Base-by-base conservation (phyloP, 2,113 vertebrate genomes). In the Perca flavescens region DNA sequence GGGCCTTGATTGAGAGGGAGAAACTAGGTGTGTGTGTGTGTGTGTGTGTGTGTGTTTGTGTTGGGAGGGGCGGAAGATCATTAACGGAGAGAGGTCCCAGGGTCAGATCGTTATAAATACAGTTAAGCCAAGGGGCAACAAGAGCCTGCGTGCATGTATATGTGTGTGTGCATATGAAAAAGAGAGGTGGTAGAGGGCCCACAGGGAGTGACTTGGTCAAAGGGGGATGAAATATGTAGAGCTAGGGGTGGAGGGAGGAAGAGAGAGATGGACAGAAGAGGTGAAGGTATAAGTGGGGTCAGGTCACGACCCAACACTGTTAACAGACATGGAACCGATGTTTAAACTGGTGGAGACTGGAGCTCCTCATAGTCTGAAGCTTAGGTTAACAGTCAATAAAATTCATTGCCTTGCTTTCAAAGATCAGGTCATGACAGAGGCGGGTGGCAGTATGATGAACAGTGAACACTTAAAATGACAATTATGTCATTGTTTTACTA, bases 51-150 rank as follows among this genome's bases (percentile, higher is more conserved):
- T 81, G 78, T 84, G 71, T 88, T 53, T 86, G 81, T 73, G 80
- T 40, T 53, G 71, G 83, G 88, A 78, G 80, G 81, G 54, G 86
- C 80, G 66, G 56, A 83, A 74, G 90, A 90, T 91, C 91, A 93
- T 94, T 93, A 93, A 88, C 88, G 63, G 43, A 83, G 54, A 83
- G 74, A 89, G 88, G 88, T 89, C 91, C 13, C 62, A 71, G 89
- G 93, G 94, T 94, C 93, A 93, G 85, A 93, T 94, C 90, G 64
- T 92, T 94, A 91, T 86, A 94, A 94, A 94, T 86, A 65, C 86
- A 5, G 85, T 94, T 94, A 91, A 91, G 89, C 71, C 6, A n/a
- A 89, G 88, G 83, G 78, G 74, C 83, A 82, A 58, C 63, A 85
- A 75, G 74, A 92, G 87, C 69, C 78, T 60, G 58, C 22, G 3